Percentiles rank a stretch among this genome's conserved stretches.
Conservation (phyloP, 2,797 vertebrate genomes). For the Scarus forsteni region DNA sequence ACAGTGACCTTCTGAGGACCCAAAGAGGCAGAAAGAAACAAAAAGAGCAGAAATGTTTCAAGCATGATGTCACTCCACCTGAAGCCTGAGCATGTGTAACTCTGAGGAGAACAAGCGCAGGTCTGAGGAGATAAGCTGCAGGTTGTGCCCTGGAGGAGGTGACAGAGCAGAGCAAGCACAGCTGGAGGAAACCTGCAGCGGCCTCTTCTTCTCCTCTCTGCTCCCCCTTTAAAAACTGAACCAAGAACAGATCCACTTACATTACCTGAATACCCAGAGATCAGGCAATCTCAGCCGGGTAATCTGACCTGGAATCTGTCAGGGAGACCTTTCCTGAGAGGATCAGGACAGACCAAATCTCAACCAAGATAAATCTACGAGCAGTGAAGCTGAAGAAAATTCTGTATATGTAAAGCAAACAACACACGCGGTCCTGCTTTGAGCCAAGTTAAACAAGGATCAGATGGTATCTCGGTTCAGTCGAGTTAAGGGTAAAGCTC, state of each 20-base stretch:
- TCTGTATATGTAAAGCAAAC: constrained; percentile 17
- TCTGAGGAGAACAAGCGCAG: constrained; percentile 2
- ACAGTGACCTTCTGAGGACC: background rate
- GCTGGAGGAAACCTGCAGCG: constrained; percentile 47
- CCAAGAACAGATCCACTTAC: constrained; percentile 56
- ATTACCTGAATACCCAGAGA: constrained; percentile 49
- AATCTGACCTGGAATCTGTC: constrained; percentile 52
- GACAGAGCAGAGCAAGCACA: constrained; percentile 27
- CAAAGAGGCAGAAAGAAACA: background rate
- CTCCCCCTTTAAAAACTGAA: constrained; percentile 37
- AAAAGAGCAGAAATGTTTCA: constrained; percentile 30
- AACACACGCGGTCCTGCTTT: constrained; percentile 9
- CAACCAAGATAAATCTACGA: background rate
- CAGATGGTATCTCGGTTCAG: constrained; percentile 34
- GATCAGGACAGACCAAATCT: constrained; percentile 8
- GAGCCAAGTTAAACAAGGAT: constrained; percentile 22
- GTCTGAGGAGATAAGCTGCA: constrained; percentile 43
- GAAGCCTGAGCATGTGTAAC: constrained; percentile 3
- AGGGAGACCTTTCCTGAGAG: constrained; percentile 24
- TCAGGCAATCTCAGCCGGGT: constrained; percentile 27
- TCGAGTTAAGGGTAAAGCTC: background rate
- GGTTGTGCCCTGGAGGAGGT: constrained; percentile 42
- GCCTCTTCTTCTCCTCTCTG: constrained; percentile 34
- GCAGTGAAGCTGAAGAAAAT: constrained; percentile 3
- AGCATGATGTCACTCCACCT: constrained; percentile 56